Evolutionary conservation across 2,888 invertebrate genomes (phyloP).

Genomic region (Trimorus sp.): DNA sequence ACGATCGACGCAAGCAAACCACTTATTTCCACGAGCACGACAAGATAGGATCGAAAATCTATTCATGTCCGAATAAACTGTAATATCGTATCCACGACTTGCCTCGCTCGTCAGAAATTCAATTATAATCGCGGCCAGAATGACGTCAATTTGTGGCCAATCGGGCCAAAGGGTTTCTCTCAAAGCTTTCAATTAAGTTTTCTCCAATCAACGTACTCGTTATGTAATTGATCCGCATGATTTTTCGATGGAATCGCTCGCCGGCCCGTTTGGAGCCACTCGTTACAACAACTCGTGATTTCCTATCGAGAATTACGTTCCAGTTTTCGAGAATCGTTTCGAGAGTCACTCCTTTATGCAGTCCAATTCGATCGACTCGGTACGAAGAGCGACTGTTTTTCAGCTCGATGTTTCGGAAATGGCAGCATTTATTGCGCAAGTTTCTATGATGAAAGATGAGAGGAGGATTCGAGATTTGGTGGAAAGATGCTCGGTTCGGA

Average conservation of each 20-base stretch:
- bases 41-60: constrained; percentile 48
- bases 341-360: neutral
- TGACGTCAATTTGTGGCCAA: constrained; percentile 57
- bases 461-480: too few relatives aligned
- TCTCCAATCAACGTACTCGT: constrained; percentile 51
- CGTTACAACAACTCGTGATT: constrained; percentile 52
- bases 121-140: constrained; percentile 59
- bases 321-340: constrained; percentile 28
- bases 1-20: constrained; percentile 7
- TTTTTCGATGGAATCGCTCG: constrained; percentile 35
- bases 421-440: too few relatives aligned
- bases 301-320: constrained; percentile 19
- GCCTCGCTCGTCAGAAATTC: constrained; percentile 60
- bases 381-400: too few relatives aligned
- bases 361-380: too few relatives aligned
- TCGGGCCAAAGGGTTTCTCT: constrained; percentile 43
- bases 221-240: constrained; percentile 48
- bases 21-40: constrained; percentile 14
- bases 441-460: too few relatives aligned
- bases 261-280: constrained; percentile 17
- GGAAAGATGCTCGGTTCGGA: too few relatives aligned
- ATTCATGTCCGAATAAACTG: constrained; percentile 48
- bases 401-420: too few relatives aligned
- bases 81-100: constrained; percentile 41
- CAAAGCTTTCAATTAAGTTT: constrained; percentile 51